These are phyloP conservation scores for Threskiornis aethiopicus DNA, from an alignment of 2,797 vertebrate species.

Conservation along the genomic window DNA sequence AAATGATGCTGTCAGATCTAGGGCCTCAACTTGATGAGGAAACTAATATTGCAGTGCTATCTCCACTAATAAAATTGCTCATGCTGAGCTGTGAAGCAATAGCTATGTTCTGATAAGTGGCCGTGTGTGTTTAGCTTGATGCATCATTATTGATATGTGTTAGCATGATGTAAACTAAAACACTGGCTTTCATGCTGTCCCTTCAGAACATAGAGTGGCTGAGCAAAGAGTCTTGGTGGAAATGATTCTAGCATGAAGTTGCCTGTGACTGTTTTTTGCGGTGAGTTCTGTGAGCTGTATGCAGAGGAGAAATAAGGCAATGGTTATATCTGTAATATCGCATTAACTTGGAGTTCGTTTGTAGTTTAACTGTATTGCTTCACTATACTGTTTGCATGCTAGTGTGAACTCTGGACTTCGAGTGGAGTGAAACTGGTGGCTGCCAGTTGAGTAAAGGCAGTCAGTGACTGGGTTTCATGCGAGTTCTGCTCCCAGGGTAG, in stretches of 20 bases:
- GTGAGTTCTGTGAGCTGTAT: background rate
- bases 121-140: background rate
- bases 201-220: no score
- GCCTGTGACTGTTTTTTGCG: background rate
- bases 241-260: background rate
- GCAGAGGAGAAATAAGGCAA: background rate
- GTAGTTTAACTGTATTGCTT: background rate
- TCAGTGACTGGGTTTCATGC: background rate
- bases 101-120: background rate
- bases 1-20: background rate
- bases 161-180: background rate
- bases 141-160: background rate
- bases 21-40: background rate
- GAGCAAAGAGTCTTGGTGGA: background rate
- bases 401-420: background rate
- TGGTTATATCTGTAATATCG: background rate
- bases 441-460: background rate
- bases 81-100: background rate
- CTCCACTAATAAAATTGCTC: background rate
- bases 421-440: background rate
- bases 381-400: background rate
- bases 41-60: background rate
- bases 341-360: background rate
- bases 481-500: background rate
- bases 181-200: no score